Evolutionary conservation across 2,113 vertebrate genomes (phyloP).

Genomic region (Cyprinodon brontotheroides): DNA sequence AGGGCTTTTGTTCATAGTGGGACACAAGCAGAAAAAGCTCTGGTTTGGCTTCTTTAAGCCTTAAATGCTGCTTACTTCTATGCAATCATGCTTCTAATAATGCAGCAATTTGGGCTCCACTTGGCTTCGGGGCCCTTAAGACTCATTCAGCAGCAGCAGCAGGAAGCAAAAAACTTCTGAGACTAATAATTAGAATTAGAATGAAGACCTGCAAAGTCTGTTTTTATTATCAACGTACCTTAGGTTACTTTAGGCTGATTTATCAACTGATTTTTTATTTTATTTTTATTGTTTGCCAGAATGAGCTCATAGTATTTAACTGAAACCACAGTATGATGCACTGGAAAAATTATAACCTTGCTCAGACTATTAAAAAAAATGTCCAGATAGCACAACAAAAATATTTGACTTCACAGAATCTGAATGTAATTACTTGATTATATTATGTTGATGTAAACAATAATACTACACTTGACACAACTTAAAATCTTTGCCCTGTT

Average conservation of each 20-base stretch:
- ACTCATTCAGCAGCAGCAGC: slow-evolving; percentile 32
- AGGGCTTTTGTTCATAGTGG: slow-evolving; percentile 69
- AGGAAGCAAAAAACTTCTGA: slow-evolving; percentile 17
- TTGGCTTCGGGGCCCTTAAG: slow-evolving; percentile 38
- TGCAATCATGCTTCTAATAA: slow-evolving; percentile 72
- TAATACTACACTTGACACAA: no score
- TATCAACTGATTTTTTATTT: not conserved
- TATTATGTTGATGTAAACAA: no score
- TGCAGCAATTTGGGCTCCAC: slow-evolving; percentile 64
- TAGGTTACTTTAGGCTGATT: not conserved
- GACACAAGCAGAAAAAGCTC: slow-evolving; percentile 70
- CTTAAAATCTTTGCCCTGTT: no score
- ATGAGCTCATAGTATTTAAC: not conserved
- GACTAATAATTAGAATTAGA: slow-evolving; percentile 8
- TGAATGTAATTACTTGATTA: no score
- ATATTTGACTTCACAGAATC: no score
- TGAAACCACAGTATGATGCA: no score
- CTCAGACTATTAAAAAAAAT: no score
- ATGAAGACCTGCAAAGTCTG: not conserved
- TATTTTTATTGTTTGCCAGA: not conserved
- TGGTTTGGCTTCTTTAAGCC: slow-evolving; percentile 63
- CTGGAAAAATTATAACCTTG: no score
- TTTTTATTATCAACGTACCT: not conserved
- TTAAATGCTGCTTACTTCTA: slow-evolving; percentile 66
- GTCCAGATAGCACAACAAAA: no score